phyloP scores from a whole-genome alignment of 2,888 invertebrate genomes.

The Cephus pulcher region DNA sequence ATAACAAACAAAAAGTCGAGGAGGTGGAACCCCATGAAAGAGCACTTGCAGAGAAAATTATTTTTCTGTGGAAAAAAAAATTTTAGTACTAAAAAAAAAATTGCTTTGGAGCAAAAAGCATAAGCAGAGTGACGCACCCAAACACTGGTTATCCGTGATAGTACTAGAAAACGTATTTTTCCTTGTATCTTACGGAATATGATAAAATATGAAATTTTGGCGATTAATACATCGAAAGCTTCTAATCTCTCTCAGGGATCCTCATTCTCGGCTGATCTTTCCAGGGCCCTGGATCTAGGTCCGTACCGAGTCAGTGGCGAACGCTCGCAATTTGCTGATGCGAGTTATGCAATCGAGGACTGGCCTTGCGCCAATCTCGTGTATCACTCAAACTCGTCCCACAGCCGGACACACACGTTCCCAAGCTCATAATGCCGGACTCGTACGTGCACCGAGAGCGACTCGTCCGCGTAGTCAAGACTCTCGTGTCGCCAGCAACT shows the following conservation, averaged over 20 bases:
- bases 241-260: too few relatives aligned
- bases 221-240: too few relatives aligned
- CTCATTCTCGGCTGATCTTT: neutral
- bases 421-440: neutral
- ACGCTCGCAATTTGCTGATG: conserved; percentile 29
- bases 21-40: neutral
- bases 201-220: too few relatives aligned
- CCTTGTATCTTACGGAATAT: too few relatives aligned
- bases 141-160: too few relatives aligned
- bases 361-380: conserved; percentile 60
- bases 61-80: neutral
- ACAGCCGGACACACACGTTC: conserved; percentile 1
- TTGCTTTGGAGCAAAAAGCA: too few relatives aligned
- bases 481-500: conserved; percentile 1
- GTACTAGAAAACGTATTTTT: too few relatives aligned
- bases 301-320: conserved; percentile 15
- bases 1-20: too few relatives aligned
- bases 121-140: too few relatives aligned
- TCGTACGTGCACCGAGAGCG: neutral
- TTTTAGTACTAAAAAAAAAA: neutral
- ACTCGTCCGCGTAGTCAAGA: neutral
- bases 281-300: neutral
- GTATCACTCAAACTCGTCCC: conserved; percentile 36
- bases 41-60: neutral
- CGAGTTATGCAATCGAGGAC: conserved; percentile 52